Conservation (phyloP, 2,113 vertebrate genomes). For the Hydrolagus affinis region DNA sequence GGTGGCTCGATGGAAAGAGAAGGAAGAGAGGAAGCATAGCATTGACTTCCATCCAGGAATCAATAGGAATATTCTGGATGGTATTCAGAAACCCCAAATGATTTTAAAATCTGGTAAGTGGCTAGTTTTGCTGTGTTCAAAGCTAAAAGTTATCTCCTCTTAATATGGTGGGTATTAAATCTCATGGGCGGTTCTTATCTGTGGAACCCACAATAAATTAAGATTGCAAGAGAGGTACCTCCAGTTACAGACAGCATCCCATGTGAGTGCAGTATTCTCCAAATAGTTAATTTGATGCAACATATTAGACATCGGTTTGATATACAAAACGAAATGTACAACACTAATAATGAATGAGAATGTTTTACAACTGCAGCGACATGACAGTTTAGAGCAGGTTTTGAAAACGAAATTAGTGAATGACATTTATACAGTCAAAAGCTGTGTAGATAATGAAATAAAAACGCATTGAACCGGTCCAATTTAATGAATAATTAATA, state of each 20-base stretch:
- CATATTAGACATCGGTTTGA: background rate
- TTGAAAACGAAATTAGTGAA: background rate
- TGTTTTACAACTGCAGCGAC: background rate
- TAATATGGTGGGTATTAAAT: too few relatives aligned
- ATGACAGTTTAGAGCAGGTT: background rate
- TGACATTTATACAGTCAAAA: background rate
- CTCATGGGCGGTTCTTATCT: too few relatives aligned
- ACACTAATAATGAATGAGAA: constrained; percentile 7
- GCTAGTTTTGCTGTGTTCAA: background rate
- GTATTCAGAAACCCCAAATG: too few relatives aligned
- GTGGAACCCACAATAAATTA: too few relatives aligned
- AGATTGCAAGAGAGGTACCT: too few relatives aligned
- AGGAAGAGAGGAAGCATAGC: too few relatives aligned
- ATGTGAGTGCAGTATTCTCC: background rate
- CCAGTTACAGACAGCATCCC: background rate
- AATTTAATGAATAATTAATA: constrained; percentile 1
- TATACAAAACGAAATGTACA: background rate
- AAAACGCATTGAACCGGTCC: background rate
- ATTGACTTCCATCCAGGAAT: too few relatives aligned
- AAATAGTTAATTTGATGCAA: background rate
- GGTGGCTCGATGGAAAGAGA: too few relatives aligned
- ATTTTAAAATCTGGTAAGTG: background rate
- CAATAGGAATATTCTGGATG: too few relatives aligned
- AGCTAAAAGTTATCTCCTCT: background rate
- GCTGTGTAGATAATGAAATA: constrained; percentile 6